Base-by-base conservation (phyloP, 35 echinoderm and acorn worm species). In the Heliocidaris tuberculata region DNA sequence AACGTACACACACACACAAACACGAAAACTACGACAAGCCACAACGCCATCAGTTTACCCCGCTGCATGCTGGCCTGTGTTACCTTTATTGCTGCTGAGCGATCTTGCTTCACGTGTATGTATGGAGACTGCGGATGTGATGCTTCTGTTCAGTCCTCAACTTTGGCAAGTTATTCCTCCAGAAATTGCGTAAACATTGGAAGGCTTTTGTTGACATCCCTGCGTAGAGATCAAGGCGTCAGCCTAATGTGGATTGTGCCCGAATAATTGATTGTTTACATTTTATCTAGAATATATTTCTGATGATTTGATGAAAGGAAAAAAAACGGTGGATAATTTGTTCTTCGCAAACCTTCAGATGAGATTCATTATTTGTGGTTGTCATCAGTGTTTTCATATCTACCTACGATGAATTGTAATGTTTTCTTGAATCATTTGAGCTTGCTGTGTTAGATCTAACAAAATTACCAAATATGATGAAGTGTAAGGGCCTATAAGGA, bases 181-280 rank as follows among this genome's bases (percentile, higher is more conserved):
- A 19, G 65, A 78, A 71, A 78, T 78, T 78, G 65, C 27, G 65
- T 78, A 78, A 78, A 78, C 65, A 78, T 78, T 78, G 65, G 65
- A 78, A n/a, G 7, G 65, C 6, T 78, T n/a, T 27, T 78, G 65
- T 7, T 21, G 15, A 78, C 65, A 27, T 27, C 65, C 27, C 65
- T 78, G 65, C 5, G 27, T 24, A 78, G 7, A 21, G 65, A 27
- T 78, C 65, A 78, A 78, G 65, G 65, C 65, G 65, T 27, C 65
- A 78, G 7, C 21, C 17, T 7, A 70, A 15, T 27, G 21, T 78
- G 27, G 27, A 78, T 78, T 21, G 65, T 27, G 3, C 17, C 19
- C 27, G 65, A 78, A 78, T 78, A 27, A 78, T 78, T 78, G 65
- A 78, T 78, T 78, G 65, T 78, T 78, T 78, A 56, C 52, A 56